Percentiles rank a stretch among this genome's conserved stretches.
These are phyloP conservation scores for Gasterosteus aculeatus DNA, from an alignment of 2,113 vertebrate genomes.

Conservation along the genomic window DNA sequence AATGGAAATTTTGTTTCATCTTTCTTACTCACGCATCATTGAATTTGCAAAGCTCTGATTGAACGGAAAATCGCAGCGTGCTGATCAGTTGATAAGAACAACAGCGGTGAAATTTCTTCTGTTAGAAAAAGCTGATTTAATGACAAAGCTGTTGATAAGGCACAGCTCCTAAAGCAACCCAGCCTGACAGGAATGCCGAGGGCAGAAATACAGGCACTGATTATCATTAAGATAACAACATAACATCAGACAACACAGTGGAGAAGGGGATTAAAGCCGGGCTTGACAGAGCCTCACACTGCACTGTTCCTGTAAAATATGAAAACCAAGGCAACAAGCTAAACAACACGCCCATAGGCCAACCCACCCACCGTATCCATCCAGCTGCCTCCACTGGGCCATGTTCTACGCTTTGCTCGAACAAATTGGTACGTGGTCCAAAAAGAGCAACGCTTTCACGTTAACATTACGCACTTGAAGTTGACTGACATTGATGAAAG, in stretches of 20 bases:
- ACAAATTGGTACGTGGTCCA: slow-evolving; percentile 21
- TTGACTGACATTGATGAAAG: slow-evolving; percentile 55
- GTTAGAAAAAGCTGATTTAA: slow-evolving; percentile 78
- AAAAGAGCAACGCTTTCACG: slow-evolving; percentile 31
- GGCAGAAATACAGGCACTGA: slow-evolving; percentile 77
- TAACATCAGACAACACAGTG: slow-evolving; percentile 75
- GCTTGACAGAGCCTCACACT: slow-evolving; percentile 67
- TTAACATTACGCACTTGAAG: slow-evolving; percentile 16
- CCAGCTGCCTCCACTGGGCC: slow-evolving; percentile 1
- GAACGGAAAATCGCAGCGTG: slow-evolving; percentile 69
- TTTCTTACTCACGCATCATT: slow-evolving; percentile 48
- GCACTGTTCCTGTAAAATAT: slow-evolving; percentile 66
- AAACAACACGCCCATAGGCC: slow-evolving; percentile 29
- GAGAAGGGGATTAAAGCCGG: slow-evolving; percentile 78
- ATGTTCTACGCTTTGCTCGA: slow-evolving; percentile 25
- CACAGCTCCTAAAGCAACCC: slow-evolving; percentile 67
- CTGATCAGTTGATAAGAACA: slow-evolving; percentile 73
- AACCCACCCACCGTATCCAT: slow-evolving; percentile 22
- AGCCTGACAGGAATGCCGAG: slow-evolving; percentile 71
- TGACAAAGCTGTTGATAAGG: slow-evolving; percentile 80
- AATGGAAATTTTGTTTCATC: slow-evolving; percentile 52
- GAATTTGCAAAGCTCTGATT: slow-evolving; percentile 65
- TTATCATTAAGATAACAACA: slow-evolving; percentile 82
- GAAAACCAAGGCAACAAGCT: slow-evolving; percentile 55
- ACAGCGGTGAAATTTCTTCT: slow-evolving; percentile 75